Base-by-base conservation (phyloP, 2,888 invertebrate genomes). In the Cerceris ruficornis region DNA sequence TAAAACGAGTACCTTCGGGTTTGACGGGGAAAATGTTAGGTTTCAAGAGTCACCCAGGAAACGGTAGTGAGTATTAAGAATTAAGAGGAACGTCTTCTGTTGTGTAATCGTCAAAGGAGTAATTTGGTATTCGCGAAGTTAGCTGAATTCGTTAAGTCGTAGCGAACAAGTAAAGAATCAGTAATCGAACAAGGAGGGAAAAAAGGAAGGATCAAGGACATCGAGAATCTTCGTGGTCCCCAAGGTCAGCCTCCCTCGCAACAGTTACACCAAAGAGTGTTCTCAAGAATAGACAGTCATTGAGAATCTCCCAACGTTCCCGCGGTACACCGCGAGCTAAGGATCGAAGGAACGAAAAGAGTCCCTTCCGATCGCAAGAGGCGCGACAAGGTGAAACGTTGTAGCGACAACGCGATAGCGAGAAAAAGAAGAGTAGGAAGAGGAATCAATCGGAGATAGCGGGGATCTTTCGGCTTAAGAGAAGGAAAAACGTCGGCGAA, bases 341-440 rank as follows among this genome's bases (percentile, higher is more conserved):
- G 58, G 57, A 59, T 58, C 55, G 13, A 54, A 49, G 8, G 61
- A 46, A 49, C 43, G 65, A 61, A 58, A 50, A 60, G 72, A 52
- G 62, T 66, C 28, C 60, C 50, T 61, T 43, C 54, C 41, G 71
- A 68, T 7, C 13, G 72, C 14, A 68, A 64, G 74, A 72, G 57
- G 41, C 62, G 73, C 55, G 75, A 83, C 84, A 80, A 86, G 86
- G 80, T 82, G 72, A 81, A 84, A 79, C 73, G 74, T 73, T 77
- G 77, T 77, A 64, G 50, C 69, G 54, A 70, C 83, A 76, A 80
- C 65, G 71, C 69, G 69, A 82, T 61, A 76, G 71, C 81, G 84
- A 80, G 86, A 81, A 83, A 82, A 80, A 75, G 75, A 83, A 73
- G 64, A 74, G 71, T 66, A 55, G 55, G 61, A 75, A 69, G 67